A percentile compares a stretch with the other conserved stretches of the same genome.
These are phyloP conservation scores for Solenodon paradoxus DNA, from an alignment of 2,113 vertebrate genomes.

Conservation along the genomic window DNA sequence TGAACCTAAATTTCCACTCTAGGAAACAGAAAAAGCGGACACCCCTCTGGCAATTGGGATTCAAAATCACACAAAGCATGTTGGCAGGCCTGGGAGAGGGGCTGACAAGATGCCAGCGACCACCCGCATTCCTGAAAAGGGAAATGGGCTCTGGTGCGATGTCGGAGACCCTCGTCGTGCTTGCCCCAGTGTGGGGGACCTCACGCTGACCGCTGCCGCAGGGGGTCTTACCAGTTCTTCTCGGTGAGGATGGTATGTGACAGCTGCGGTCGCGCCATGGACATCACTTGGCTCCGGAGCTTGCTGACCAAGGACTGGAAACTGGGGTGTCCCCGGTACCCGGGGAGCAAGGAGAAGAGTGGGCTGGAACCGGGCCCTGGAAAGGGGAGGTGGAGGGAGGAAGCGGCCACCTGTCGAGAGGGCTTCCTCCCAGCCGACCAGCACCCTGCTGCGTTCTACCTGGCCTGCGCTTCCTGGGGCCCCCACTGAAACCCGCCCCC, in stretches of 20 bases:
- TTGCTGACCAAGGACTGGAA: conserved; percentile 90
- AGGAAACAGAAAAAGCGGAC: no score
- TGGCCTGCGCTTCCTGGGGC: background rate
- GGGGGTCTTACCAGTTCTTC: conserved; percentile 91
- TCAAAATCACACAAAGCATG: background rate
- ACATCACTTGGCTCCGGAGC: conserved; percentile 91
- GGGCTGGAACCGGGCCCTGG: conserved; percentile 85
- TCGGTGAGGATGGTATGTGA: conserved; percentile 95
- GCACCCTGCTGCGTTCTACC: no score
- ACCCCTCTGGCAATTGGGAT: background rate
- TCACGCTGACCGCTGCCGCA: background rate
- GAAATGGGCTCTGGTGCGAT: no score
- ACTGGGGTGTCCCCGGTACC: conserved; percentile 90
- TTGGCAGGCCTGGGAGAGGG: no score
- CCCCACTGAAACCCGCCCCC: background rate
- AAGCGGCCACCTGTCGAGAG: background rate
- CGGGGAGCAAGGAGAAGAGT: conserved; percentile 90
- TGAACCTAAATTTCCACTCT: background rate
- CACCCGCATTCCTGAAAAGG: background rate
- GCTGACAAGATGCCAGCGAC: no score
- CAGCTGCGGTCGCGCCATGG: conserved; percentile 92
- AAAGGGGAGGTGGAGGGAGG: background rate
- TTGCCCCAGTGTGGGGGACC: accelerated
- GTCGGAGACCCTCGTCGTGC: no score
- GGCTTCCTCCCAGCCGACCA: background rate